Conservation (phyloP, 2,797 vertebrate species). For the Gymnothorax reevesii region DNA sequence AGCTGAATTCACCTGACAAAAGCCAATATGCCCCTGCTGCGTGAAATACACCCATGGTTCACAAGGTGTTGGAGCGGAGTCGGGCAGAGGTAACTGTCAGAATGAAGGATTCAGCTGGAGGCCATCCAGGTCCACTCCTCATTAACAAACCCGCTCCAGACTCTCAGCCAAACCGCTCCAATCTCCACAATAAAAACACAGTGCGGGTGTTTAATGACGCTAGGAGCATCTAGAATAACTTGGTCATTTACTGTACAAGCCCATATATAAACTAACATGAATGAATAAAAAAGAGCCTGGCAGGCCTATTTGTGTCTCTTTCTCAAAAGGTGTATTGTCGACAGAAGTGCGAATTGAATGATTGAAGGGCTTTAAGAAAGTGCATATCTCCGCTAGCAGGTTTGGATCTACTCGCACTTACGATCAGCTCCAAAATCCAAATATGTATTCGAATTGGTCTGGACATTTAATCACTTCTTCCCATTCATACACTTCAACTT, state of each 20-base stretch:
- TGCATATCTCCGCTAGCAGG: too few relatives aligned
- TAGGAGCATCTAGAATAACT: slow-evolving; percentile 12
- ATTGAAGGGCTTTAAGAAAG: not conserved
- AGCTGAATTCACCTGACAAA: slow-evolving; percentile 48
- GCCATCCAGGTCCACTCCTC: slow-evolving; percentile 10
- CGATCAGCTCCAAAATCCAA: too few relatives aligned
- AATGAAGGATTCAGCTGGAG: slow-evolving; percentile 16
- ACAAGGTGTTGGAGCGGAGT: slow-evolving; percentile 42
- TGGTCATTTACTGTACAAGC: slow-evolving; percentile 11
- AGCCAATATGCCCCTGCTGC: slow-evolving; percentile 36
- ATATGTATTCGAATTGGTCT: too few relatives aligned
- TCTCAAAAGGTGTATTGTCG: not conserved
- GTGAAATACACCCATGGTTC: slow-evolving; percentile 11
- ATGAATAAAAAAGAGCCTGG: not conserved
- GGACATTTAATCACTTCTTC: too few relatives aligned
- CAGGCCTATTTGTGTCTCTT: not conserved
- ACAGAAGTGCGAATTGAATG: not conserved
- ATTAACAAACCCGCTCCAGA: slow-evolving; percentile 15
- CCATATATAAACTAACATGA: not conserved
- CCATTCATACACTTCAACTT: too few relatives aligned
- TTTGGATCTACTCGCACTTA: too few relatives aligned
- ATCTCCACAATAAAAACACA: slow-evolving; percentile 1
- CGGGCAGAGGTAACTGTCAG: slow-evolving; percentile 33
- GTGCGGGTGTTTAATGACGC: slow-evolving; percentile 7
- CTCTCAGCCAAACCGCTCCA: not conserved